These are phyloP conservation scores for Meiosimyza platycephala DNA, from an alignment of 2,888 invertebrate species.

Conservation along the genomic window DNA sequence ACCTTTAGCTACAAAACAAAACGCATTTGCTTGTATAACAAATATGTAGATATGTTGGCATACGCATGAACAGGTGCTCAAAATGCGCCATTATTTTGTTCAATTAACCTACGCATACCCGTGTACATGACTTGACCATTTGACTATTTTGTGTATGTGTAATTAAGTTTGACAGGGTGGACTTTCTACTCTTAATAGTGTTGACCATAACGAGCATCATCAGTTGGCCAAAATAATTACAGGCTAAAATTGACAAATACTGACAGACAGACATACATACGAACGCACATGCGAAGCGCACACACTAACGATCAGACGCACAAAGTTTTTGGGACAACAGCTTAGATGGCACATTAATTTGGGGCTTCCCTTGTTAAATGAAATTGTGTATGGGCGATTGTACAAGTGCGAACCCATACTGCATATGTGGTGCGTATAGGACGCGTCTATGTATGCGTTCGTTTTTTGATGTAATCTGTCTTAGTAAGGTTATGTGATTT, in stretches of 20 bases:
- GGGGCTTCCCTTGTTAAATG: no score
- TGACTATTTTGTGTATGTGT: not conserved
- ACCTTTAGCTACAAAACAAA: not conserved
- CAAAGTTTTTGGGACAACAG: not conserved
- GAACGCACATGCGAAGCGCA: constrained; percentile 8
- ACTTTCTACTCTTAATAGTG: no score
- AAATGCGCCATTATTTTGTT: no score
- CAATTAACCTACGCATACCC: constrained; percentile 45
- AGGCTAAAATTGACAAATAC: constrained; percentile 23
- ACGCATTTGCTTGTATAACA: not conserved
- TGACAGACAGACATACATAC: not conserved
- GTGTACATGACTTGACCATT: constrained; percentile 3
- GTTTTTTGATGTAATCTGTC: no score
- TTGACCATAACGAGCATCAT: not conserved
- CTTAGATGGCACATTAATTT: not conserved
- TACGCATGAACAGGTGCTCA: not conserved
- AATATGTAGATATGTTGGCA: constrained; percentile 34
- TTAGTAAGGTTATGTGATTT: no score
- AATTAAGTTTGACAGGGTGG: not conserved
- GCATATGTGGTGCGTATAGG: no score
- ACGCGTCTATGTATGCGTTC: no score
- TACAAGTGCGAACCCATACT: no score
- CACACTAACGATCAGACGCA: not conserved
- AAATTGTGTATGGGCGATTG: no score
- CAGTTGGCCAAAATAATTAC: constrained; percentile 15